A percentile compares a stretch with the other conserved stretches of the same genome.
These are phyloP conservation scores for Aptenodytes patagonicus DNA, from an alignment of 2,113 vertebrate species.

Conservation along the genomic window DNA sequence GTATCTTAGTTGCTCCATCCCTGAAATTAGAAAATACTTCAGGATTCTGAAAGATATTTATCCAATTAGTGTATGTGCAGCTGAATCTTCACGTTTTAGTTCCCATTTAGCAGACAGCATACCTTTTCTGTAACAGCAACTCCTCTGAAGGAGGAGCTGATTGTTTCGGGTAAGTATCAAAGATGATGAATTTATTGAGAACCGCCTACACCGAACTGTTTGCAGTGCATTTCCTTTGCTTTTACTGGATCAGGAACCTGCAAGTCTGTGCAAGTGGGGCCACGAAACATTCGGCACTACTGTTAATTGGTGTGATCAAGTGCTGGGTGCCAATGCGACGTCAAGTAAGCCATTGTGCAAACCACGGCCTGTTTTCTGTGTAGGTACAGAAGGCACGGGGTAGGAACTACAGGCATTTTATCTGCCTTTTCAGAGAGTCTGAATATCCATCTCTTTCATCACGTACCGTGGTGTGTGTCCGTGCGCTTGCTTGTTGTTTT, in stretches of 20 bases:
- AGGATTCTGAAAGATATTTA: background rate
- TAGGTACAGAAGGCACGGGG: background rate
- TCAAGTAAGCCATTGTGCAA: background rate
- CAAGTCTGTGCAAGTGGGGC: background rate
- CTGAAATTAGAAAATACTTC: background rate
- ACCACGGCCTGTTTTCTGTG: background rate
- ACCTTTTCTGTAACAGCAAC: background rate
- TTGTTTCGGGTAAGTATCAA: background rate
- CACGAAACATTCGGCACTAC: background rate
- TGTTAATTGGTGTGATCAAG: background rate
- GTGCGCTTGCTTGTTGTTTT: background rate
- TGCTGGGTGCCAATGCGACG: background rate
- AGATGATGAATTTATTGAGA: background rate
- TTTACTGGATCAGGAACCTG: background rate
- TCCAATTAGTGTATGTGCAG: background rate
- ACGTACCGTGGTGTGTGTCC: accelerated
- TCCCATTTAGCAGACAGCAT: background rate
- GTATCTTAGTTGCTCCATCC: background rate
- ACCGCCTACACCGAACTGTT: background rate
- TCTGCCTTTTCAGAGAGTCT: background rate
- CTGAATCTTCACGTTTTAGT: background rate
- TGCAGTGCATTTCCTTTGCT: background rate
- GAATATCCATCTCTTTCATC: background rate
- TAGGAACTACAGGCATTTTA: background rate
- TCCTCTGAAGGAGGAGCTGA: background rate